Conservation (phyloP, 2,797 vertebrate genomes). For the Diceros bicornis region DNA sequence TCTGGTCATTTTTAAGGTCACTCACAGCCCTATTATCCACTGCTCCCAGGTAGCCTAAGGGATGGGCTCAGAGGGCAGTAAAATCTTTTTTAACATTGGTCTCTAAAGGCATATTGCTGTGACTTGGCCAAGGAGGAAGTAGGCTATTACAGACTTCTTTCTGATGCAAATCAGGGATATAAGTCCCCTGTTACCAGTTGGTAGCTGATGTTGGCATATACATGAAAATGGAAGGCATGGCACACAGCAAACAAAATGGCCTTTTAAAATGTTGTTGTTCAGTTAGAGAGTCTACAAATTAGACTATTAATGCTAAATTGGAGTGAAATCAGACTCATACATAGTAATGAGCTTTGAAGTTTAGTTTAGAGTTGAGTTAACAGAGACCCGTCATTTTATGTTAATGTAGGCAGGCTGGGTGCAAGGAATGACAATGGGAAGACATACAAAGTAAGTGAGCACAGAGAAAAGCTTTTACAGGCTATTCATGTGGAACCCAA, state of each 20-base stretch:
- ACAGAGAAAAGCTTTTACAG: constrained; percentile 76
- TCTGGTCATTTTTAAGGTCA: constrained; percentile 57
- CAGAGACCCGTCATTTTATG: neutral
- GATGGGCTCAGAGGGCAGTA: neutral
- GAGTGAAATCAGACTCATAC: constrained; percentile 83
- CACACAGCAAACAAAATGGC: constrained; percentile 74
- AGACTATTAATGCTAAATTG: constrained; percentile 83
- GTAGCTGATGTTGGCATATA: constrained; percentile 56
- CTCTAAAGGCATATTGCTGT: neutral
- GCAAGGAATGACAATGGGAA: constrained; percentile 60
- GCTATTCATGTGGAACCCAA: constrained; percentile 69
- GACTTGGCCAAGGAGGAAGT: neutral
- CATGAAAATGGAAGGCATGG: constrained; percentile 65
- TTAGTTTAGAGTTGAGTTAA: constrained; percentile 72
- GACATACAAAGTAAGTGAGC: constrained; percentile 6
- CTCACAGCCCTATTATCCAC: neutral
- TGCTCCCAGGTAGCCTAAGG: constrained; percentile 37
- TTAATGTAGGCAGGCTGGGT: fast-evolving
- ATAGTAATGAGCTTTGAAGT: constrained; percentile 84
- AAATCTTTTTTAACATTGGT: neutral
- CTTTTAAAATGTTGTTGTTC: constrained; percentile 78
- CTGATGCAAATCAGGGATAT: constrained; percentile 1
- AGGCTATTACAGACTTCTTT: neutral
- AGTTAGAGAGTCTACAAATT: constrained; percentile 80
- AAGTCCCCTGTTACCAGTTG: neutral